These are phyloP conservation scores for Scartelaos histophorus DNA, from an alignment of 2,113 vertebrate species.

Conservation along the genomic window DNA sequence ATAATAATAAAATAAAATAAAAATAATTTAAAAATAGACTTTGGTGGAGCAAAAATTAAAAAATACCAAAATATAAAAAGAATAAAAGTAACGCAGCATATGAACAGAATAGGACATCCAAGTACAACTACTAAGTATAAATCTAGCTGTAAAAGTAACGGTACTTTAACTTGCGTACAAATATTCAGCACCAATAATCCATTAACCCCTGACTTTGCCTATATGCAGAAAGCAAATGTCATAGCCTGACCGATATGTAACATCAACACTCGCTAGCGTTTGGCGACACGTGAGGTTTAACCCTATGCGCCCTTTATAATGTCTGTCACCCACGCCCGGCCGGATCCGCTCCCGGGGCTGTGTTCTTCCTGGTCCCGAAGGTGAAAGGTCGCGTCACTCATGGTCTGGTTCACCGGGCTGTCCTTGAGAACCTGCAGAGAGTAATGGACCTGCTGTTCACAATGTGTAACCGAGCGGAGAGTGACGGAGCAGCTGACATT, in stretches of 20 bases:
- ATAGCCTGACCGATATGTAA: background rate
- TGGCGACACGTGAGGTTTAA: conserved; percentile 25
- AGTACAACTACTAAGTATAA: too few relatives aligned
- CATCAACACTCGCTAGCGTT: background rate
- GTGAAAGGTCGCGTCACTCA: conserved; percentile 19
- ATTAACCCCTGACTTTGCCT: background rate
- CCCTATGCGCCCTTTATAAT: conserved; percentile 20
- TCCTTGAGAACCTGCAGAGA: background rate
- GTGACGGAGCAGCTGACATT: background rate
- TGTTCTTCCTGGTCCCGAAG: conserved; percentile 12
- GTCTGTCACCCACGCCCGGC: background rate
- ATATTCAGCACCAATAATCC: background rate
- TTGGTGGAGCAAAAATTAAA: too few relatives aligned
- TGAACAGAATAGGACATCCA: too few relatives aligned
- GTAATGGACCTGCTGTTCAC: background rate
- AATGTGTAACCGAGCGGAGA: background rate
- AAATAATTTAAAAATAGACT: too few relatives aligned
- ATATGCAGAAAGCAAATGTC: background rate
- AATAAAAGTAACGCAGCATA: too few relatives aligned
- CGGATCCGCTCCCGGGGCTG: conserved; percentile 9
- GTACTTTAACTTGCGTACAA: too few relatives aligned
- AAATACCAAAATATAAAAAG: too few relatives aligned
- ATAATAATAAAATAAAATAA: too few relatives aligned
- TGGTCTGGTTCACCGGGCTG: conserved; percentile 15
- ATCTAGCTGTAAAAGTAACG: too few relatives aligned